Evolutionary conservation across 1,140 invertebrate species (phyloP).

Genomic region (Pseudomyrmex concolor): DNA sequence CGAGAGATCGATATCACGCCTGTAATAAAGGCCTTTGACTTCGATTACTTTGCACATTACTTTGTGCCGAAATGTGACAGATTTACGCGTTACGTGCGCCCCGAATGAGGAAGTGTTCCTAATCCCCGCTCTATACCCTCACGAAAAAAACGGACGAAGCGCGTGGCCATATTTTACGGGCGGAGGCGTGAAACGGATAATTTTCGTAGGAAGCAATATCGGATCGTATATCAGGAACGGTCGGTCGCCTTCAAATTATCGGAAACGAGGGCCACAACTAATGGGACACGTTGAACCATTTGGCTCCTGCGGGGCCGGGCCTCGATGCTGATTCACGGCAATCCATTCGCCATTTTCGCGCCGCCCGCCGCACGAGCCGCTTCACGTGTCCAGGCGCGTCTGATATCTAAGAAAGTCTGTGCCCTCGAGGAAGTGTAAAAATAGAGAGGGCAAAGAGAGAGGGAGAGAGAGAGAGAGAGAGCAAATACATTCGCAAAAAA

Average conservation of each 20-base stretch:
- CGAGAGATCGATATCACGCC: constrained; percentile 11
- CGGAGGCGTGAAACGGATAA: constrained; percentile 81
- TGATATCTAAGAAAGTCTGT: neutral
- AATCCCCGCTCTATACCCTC: constrained; percentile 15
- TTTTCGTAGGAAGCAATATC: constrained; percentile 78
- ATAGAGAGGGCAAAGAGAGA: neutral
- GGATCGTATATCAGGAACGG: constrained; percentile 80
- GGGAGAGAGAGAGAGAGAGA: neutral
- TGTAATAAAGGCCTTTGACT: constrained; percentile 4
- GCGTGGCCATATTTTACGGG: constrained; percentile 78
- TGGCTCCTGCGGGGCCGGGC: constrained; percentile 76
- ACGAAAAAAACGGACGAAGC: constrained; percentile 38
- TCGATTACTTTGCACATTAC: constrained; percentile 18
- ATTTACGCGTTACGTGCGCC: neutral
- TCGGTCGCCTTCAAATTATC: constrained; percentile 82
- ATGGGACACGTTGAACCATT: constrained; percentile 78
- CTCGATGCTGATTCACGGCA: constrained; percentile 77
- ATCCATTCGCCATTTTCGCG: constrained; percentile 78
- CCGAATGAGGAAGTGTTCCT: neutral
- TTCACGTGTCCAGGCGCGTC: neutral
- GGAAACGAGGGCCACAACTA: constrained; percentile 82
- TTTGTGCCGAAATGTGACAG: neutral
- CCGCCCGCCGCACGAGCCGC: constrained; percentile 56
- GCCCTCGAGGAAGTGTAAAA: neutral
- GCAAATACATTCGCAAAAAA: neutral